Base-by-base conservation (phyloP, 2,888 invertebrate species). In the Limnephilus auricula region DNA sequence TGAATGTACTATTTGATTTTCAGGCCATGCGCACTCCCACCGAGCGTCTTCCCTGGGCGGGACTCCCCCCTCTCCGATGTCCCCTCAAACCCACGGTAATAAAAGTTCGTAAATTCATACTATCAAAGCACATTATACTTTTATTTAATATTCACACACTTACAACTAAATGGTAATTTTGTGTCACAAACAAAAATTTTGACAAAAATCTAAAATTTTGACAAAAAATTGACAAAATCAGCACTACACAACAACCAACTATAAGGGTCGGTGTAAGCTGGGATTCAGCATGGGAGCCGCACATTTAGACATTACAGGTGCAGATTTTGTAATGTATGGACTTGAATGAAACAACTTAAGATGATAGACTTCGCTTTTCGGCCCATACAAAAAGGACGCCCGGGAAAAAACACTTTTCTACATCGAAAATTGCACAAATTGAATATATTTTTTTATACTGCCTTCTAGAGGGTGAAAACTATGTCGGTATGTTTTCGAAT, bases 31-130 rank as follows among this genome's bases (percentile, higher is more conserved):
- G 93, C 95, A 95, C 9, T 95, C 96, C 0, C 96, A 96, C 89
- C 94, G 96, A 4, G 96, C 95, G 0, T 95, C 96, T 0, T 96
- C 96, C 0, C 92, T 96, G 37, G 96, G 96, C 1, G 96, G 96
- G 0, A 95, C 96, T 0, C 96, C 96, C 2, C 95, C 96, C 1
- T 96, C 96, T 0, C 96, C 97, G 1, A 94, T 97, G 84, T 95
- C 95, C 92, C 95, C 95, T 92, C 94, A 95, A 92, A 95, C 95
- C 89, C 95, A 95, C 93, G 95, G 95, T 93, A 95, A 94, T n/a
- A 86, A 31, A 80, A 65, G 65, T 65, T 65, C 65, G 65, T 65
- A 9, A 65, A 65, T 65, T 65, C 10, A 65, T 65, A 65, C 65
- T 65, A 65, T 65, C 65, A 65, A n/a, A 65, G 65, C 65, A 65